phyloP scores from a whole-genome alignment of 2,888 invertebrate genomes.

The Ochropleura leucogaster region DNA sequence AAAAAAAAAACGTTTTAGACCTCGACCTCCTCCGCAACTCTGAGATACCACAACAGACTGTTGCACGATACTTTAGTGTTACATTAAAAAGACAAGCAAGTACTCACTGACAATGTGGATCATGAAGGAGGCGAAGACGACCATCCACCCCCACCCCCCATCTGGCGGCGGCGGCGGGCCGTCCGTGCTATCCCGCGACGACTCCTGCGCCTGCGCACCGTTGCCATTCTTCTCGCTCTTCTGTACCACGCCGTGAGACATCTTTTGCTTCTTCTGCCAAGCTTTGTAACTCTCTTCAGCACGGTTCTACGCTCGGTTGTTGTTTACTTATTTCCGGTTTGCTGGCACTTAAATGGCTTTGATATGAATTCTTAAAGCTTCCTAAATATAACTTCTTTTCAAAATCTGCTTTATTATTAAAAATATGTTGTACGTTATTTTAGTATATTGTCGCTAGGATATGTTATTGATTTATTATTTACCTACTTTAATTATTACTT shows the following conservation, averaged over 20 bases:
- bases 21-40: not conserved
- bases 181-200: conserved; percentile 78
- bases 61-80: not conserved
- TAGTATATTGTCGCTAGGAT: conserved; percentile 76
- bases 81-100: conserved; percentile 2
- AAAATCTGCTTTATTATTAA: conserved; percentile 64
- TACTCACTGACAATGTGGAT: conserved; percentile 98
- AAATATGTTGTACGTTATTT: conserved; percentile 65
- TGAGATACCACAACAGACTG: not conserved
- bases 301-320: conserved; percentile 50
- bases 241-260: conserved; percentile 86
- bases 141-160: conserved; percentile 98
- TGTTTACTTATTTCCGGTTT: conserved; percentile 31
- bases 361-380: conserved; percentile 70
- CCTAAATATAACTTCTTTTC: conserved; percentile 55
- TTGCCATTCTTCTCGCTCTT: conserved; percentile 83
- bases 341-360: conserved; percentile 68
- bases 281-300: conserved; percentile 65
- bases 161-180: conserved; percentile 94
- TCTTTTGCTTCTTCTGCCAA: conserved; percentile 63
- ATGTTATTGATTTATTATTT: conserved; percentile 71
- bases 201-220: conserved; percentile 74
- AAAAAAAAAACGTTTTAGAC: not conserved
- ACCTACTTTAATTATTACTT: conserved; percentile 65
- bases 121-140: conserved; percentile 98